Percentiles rank a stretch among this genome's conserved stretches.
Evolutionary conservation across 2,113 vertebrate genomes (phyloP).

Genomic region (Tapirus terrestris): DNA sequence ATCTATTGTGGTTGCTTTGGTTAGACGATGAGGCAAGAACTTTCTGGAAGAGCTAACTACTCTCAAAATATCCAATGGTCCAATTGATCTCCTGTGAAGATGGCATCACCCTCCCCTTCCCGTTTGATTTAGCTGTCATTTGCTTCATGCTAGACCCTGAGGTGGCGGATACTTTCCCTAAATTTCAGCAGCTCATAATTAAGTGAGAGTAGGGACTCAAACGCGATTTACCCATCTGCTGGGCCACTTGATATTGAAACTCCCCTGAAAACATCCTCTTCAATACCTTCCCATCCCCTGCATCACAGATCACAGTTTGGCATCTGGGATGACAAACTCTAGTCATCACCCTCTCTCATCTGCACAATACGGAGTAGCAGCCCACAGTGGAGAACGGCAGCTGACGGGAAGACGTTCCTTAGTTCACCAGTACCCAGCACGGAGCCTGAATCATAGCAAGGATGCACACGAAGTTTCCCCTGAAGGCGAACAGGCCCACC

Average conservation of each 20-base stretch:
- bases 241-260: not conserved
- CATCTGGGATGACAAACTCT: not conserved
- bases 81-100: not conserved
- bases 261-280: not conserved
- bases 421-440: not conserved
- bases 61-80: not conserved
- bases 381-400: not conserved
- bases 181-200: not conserved
- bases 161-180: not conserved
- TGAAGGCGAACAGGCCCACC: not conserved
- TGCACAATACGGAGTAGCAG: not conserved
- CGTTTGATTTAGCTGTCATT: not conserved
- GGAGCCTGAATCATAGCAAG: not conserved
- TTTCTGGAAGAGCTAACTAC: not conserved
- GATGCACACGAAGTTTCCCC: not conserved
- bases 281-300: not conserved
- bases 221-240: not conserved
- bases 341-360: not conserved
- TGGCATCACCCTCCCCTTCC: not conserved
- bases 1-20: not conserved
- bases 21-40: not conserved
- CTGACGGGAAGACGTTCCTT: not conserved
- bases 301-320: not conserved
- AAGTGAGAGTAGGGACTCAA: not conserved
- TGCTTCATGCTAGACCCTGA: constrained; percentile 18